Percentiles rank a stretch among this genome's conserved stretches.
phyloP scores from a whole-genome alignment of 2,888 invertebrate genomes.

The Eupelmus urozonus region DNA sequence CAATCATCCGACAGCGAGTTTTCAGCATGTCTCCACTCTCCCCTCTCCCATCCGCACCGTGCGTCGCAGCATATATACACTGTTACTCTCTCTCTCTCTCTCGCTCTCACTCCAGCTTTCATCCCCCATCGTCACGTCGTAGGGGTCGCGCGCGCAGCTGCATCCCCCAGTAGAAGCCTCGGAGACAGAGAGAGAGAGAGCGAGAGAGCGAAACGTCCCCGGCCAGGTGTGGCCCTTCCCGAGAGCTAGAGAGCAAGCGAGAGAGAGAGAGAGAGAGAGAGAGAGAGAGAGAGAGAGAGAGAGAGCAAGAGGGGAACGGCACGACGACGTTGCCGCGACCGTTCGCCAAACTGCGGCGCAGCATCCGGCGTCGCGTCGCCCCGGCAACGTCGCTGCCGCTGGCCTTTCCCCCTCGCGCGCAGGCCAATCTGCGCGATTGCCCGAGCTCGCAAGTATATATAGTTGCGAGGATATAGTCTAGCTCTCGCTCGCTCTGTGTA shows the following conservation, averaged over 20 bases:
- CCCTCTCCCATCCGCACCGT: not conserved
- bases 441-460: not conserved
- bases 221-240: slow-evolving; percentile 55
- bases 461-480: not conserved
- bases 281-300: slow-evolving; percentile 25
- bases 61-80: slow-evolving; percentile 27
- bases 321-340: slow-evolving; percentile 41
- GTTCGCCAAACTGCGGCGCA: slow-evolving; percentile 50
- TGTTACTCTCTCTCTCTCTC: slow-evolving; percentile 29
- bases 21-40: not conserved
- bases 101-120: slow-evolving; percentile 24
- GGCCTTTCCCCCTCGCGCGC: not conserved
- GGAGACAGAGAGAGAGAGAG: slow-evolving; percentile 7
- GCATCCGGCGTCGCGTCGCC: slow-evolving; percentile 55
- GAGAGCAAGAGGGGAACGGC: slow-evolving; percentile 19
- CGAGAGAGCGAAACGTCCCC: not conserved
- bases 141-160: slow-evolving; percentile 58
- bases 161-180: slow-evolving; percentile 6
- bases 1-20: not conserved
- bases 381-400: slow-evolving; percentile 62
- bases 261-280: slow-evolving; percentile 16
- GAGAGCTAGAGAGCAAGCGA: slow-evolving; percentile 1
- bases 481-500: slow-evolving; percentile 31
- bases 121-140: slow-evolving; percentile 37
- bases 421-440: slow-evolving; percentile 18